Percentiles rank a stretch among this genome's conserved stretches.
These are phyloP conservation scores for Drosophila tsacasi DNA, from an alignment of 1,140 invertebrate species.

Conservation along the genomic window DNA sequence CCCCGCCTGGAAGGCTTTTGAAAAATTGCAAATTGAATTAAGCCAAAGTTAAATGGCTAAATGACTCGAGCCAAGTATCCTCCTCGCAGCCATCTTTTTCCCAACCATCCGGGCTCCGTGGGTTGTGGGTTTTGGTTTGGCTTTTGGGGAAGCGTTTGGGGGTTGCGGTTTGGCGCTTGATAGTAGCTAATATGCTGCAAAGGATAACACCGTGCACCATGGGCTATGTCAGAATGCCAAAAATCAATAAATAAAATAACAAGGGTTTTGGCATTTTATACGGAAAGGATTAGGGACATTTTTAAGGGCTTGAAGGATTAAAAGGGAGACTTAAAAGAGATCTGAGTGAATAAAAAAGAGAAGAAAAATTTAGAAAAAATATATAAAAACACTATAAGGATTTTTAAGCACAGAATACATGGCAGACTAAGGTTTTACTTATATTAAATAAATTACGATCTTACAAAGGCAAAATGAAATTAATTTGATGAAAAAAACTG, in stretches of 20 bases:
- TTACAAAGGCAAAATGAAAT: neutral
- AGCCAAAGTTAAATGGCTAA: slow-evolving; percentile 85
- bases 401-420: neutral
- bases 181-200: slow-evolving; percentile 81
- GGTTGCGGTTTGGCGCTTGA: slow-evolving; percentile 78
- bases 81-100: slow-evolving; percentile 36
- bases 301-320: neutral
- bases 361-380: neutral
- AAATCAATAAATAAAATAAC: slow-evolving; percentile 9
- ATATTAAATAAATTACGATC: neutral
- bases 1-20: slow-evolving; percentile 67
- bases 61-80: slow-evolving; percentile 76
- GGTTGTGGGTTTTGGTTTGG: slow-evolving; percentile 36
- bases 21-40: slow-evolving; percentile 85
- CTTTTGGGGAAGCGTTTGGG: slow-evolving; percentile 18
- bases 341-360: neutral
- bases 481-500: neutral
- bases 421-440: neutral
- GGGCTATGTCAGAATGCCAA: slow-evolving; percentile 6
- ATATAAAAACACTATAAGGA: too few relatives aligned
- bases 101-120: slow-evolving; percentile 34
- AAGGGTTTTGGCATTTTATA: neutral
- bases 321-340: neutral
- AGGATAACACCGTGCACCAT: slow-evolving; percentile 62
- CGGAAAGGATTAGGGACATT: slow-evolving; percentile 12